Evolutionary conservation across 2,113 vertebrate genomes (phyloP).

Genomic region (Clarias macrocephalus): DNA sequence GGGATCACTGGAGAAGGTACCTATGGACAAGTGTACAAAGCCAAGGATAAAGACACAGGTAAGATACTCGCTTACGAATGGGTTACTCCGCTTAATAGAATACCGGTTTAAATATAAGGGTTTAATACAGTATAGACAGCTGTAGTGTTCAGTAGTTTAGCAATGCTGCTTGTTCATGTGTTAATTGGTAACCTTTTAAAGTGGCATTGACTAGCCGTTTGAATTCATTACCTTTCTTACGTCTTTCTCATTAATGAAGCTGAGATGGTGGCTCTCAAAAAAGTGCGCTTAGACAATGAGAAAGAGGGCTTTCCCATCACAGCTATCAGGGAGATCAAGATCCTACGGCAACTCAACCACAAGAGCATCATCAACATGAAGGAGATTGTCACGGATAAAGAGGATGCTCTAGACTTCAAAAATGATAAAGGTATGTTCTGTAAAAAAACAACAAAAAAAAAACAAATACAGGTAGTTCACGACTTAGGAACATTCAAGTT

Average conservation of each 20-base stretch:
- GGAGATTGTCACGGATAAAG: conserved; percentile 98
- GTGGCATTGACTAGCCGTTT: not conserved
- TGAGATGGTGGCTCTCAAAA: conserved; percentile 94
- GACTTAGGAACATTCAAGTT: too few species aligned
- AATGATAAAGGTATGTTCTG: conserved; percentile 89
- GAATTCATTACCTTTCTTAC: not conserved
- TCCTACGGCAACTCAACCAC: conserved; percentile 95
- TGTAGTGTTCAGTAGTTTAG: not conserved
- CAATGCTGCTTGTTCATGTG: not conserved
- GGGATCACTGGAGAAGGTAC: conserved; percentile 98
- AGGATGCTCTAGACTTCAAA: conserved; percentile 98
- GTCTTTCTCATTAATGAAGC: conserved; percentile 66
- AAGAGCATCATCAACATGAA: conserved; percentile 99
- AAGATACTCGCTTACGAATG: conserved; percentile 20
- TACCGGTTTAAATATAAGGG: not conserved
- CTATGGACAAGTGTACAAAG: conserved; percentile 98
- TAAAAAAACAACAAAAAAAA: too few species aligned
- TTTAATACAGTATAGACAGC: not conserved
- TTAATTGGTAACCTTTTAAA: not conserved
- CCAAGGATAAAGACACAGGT: conserved; percentile 99
- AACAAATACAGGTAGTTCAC: too few species aligned
- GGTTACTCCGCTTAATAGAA: not conserved
- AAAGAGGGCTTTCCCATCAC: conserved; percentile 99
- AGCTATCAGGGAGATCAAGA: conserved; percentile 97
- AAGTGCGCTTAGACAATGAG: conserved; percentile 96